Conservation (phyloP, 1,140 invertebrate genomes). For the Whitmania pigra region DNA sequence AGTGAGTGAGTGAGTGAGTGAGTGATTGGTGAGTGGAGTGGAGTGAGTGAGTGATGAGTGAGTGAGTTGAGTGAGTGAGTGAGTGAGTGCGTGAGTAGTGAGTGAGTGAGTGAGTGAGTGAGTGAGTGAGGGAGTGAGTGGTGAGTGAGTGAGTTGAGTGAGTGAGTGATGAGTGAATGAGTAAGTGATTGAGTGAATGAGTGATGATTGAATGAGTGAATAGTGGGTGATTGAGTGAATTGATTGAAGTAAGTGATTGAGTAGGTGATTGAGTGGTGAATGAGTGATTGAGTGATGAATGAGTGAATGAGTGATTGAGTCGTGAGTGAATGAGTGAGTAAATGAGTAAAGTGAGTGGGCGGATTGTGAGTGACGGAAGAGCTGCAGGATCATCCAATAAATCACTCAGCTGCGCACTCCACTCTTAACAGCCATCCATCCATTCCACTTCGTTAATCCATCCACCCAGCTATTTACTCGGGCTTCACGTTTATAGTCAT, state of each 20-base stretch:
- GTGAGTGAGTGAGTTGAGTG: too few relatives aligned
- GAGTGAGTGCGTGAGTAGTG: slow-evolving; percentile 17
- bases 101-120: slow-evolving; percentile 20
- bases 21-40: too few relatives aligned
- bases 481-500: too few relatives aligned
- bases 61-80: slow-evolving; percentile 18
- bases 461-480: too few relatives aligned
- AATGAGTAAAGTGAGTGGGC: slow-evolving; percentile 3
- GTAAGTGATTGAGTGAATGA: too few relatives aligned
- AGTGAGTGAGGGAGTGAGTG: too few relatives aligned
- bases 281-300: background rate
- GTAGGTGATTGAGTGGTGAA: background rate
- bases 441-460: too few relatives aligned
- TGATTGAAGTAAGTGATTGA: slow-evolving; percentile 8
- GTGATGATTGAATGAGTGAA: too few relatives aligned
- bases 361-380: slow-evolving; percentile 24
- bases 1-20: slow-evolving; percentile 12
- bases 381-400: background rate
- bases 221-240: slow-evolving; percentile 4
- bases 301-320: slow-evolving; percentile 17
- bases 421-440: too few relatives aligned
- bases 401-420: slow-evolving; percentile 24
- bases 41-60: slow-evolving; percentile 6
- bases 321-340: slow-evolving; percentile 16
- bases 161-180: too few relatives aligned